These are phyloP conservation scores for Taphrorychus bicolor DNA, from an alignment of 2,888 invertebrate genomes.

Conservation along the genomic window DNA sequence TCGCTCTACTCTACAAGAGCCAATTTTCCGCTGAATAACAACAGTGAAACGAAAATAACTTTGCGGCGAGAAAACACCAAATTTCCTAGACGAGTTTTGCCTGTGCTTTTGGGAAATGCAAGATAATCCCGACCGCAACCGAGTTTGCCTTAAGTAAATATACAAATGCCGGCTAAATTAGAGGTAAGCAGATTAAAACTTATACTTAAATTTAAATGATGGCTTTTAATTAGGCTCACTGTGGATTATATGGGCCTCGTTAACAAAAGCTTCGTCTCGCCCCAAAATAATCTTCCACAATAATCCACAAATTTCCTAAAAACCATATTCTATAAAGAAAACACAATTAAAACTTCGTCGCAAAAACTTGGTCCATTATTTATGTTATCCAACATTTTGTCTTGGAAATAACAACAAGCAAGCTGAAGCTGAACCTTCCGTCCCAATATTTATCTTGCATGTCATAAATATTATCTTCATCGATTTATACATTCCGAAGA, in stretches of 20 bases:
- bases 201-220: not conserved
- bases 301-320: too few relatives aligned
- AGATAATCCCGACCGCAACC: constrained; percentile 9
- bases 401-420: not conserved
- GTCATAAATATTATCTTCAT: constrained; percentile 6
- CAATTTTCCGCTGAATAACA: not conserved
- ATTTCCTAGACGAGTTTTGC: constrained; percentile 1
- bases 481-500: constrained; percentile 15
- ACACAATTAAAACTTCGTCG: not conserved
- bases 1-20: not conserved
- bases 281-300: too few relatives aligned
- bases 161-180: not conserved
- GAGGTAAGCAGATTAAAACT: constrained; percentile 10
- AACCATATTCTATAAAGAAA: not conserved
- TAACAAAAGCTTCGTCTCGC: too few relatives aligned
- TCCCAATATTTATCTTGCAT: not conserved
- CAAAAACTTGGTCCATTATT: not conserved
- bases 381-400: not conserved
- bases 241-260: not conserved
- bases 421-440: not conserved
- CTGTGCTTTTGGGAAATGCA: constrained; percentile 3
- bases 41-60: not conserved
- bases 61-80: not conserved
- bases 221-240: constrained; percentile 4
- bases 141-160: constrained; percentile 2